Evolutionary conservation across 2,888 invertebrate species (phyloP).

Genomic region (Andrena marginata): DNA sequence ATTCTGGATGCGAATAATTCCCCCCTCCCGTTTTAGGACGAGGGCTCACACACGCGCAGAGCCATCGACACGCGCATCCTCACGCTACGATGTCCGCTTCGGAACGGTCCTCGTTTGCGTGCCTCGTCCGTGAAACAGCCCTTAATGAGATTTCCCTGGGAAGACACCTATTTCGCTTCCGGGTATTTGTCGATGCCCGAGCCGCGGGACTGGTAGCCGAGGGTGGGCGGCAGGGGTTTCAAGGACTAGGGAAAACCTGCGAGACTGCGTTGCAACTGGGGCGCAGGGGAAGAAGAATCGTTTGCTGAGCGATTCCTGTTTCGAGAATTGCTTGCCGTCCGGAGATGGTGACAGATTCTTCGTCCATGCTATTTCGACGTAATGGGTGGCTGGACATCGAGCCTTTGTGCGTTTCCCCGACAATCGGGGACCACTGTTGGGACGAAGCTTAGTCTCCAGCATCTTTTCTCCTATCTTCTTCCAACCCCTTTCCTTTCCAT

Average conservation of each 20-base stretch:
- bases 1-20: conserved; percentile 29
- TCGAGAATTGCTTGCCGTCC: conserved; percentile 31
- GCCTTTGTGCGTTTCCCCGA: conserved; percentile 44
- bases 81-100: neutral
- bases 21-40: conserved; percentile 6
- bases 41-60: neutral
- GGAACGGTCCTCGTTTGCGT: conserved; percentile 14
- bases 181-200: conserved; percentile 41
- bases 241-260: neutral
- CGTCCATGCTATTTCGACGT: conserved; percentile 19
- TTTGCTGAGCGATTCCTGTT: conserved; percentile 53
- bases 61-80: conserved; percentile 1
- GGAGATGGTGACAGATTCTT: conserved; percentile 1
- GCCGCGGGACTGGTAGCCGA: conserved; percentile 19
- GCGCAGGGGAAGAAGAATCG: conserved; percentile 33
- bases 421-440: conserved; percentile 36
- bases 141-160: conserved; percentile 57
- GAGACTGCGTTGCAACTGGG: neutral
- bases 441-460: neutral
- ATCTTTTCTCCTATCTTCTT: conserved; percentile 5
- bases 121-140: conserved; percentile 31
- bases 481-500: conserved; percentile 14
- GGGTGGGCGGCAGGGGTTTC: neutral
- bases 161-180: conserved; percentile 46
- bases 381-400: conserved; percentile 35